These are phyloP conservation scores for Mohoua ochrocephala DNA, from an alignment of 2,113 vertebrate genomes.

Conservation along the genomic window DNA sequence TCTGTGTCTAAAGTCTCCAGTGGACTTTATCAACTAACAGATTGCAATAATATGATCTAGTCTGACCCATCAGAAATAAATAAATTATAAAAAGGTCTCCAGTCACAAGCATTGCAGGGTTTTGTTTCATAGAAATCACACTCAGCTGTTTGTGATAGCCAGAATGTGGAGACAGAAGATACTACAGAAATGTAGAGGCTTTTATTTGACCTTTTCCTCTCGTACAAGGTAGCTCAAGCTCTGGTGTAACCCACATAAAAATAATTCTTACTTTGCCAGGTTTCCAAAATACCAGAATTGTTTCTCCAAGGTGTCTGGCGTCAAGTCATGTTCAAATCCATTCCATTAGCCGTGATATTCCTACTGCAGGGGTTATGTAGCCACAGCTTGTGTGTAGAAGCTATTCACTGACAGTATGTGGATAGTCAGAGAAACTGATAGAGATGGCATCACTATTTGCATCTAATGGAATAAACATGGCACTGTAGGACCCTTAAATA, in stretches of 20 bases:
- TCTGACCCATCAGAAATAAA: not conserved
- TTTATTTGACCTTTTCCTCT: not conserved
- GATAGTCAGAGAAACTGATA: not conserved
- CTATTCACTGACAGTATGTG: not conserved
- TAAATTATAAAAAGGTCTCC: not conserved
- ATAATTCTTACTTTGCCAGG: not conserved
- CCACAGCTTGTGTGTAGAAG: not conserved
- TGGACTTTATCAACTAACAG: not conserved
- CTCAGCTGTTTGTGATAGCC: not conserved
- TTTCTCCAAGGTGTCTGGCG: not conserved
- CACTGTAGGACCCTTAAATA: not conserved
- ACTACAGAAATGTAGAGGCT: not conserved
- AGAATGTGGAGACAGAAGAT: not conserved
- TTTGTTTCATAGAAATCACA: slow-evolving; percentile 9
- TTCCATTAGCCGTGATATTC: not conserved
- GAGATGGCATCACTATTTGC: not conserved
- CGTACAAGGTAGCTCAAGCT: not conserved
- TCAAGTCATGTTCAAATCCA: not conserved
- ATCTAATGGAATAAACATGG: not conserved
- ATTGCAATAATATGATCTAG: not conserved
- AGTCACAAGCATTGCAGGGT: not conserved
- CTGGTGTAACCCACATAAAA: not conserved
- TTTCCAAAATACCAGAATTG: not conserved
- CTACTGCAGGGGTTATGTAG: not conserved
- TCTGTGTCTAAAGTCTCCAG: not conserved